Conservation (phyloP, 2,888 invertebrate species). For the Nomada lathburiana region DNA sequence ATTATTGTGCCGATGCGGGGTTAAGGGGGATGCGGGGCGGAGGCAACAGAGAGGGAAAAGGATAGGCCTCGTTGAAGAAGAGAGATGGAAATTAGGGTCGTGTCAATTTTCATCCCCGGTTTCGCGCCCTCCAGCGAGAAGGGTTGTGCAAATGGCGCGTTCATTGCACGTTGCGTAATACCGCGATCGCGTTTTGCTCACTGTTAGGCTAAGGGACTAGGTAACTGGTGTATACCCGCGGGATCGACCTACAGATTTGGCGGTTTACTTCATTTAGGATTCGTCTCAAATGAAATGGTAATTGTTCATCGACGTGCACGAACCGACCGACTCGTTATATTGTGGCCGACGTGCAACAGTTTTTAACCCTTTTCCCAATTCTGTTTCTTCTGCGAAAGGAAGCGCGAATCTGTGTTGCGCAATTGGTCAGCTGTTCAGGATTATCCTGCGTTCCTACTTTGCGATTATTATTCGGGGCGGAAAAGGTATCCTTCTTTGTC, state of each 20-base stretch:
- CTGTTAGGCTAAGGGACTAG: constrained; percentile 12
- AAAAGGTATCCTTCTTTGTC: no score
- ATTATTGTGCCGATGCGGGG: constrained; percentile 62
- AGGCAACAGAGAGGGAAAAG: no score
- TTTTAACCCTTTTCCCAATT: no score
- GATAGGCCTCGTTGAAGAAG: not conserved
- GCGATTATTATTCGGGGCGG: no score
- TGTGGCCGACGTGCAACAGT: not conserved
- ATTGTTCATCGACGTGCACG: not conserved
- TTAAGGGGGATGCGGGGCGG: constrained; percentile 25
- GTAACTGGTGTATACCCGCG: constrained; percentile 31
- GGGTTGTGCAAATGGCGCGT: constrained; percentile 32
- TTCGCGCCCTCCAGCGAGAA: constrained; percentile 16
- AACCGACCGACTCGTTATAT: not conserved
- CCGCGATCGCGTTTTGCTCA: constrained; percentile 42
- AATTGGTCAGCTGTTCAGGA: no score
- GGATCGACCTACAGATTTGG: not conserved
- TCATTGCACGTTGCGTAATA: constrained; percentile 43
- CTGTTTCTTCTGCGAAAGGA: no score
- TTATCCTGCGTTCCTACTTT: no score
- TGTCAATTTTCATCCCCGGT: constrained; percentile 48
- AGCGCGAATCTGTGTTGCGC: no score
- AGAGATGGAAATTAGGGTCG: constrained; percentile 48
- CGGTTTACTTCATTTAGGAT: not conserved
- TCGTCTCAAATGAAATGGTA: not conserved